Conservation (phyloP, 2,888 invertebrate species). For the Scaptomyza cyrtandrae region DNA sequence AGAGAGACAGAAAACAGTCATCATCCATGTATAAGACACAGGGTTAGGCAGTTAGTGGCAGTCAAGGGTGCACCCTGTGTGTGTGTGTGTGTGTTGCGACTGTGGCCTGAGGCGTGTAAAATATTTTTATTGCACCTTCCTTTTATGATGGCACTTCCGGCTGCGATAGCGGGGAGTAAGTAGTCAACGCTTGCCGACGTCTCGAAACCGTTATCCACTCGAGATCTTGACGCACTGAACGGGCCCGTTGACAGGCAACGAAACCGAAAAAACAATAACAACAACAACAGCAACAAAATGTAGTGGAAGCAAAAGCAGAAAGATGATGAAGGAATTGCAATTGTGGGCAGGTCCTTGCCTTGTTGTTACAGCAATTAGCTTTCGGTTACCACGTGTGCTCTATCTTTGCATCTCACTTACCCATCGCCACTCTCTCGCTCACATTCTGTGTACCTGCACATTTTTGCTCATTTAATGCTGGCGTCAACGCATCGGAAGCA, state of each 20-base stretch:
- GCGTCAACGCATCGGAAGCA: conserved; percentile 37
- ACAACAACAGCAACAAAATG: conserved; percentile 29
- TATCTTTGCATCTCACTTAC: conserved; percentile 62
- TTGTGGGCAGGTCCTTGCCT: conserved; percentile 45
- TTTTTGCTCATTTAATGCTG: conserved; percentile 52
- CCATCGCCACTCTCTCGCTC: conserved; percentile 2
- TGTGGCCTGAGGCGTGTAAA: conserved; percentile 67
- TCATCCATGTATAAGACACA: conserved; percentile 6
- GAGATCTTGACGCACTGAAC: conserved; percentile 70
- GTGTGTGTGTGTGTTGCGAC: conserved; percentile 2
- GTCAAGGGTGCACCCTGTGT: conserved; percentile 26
- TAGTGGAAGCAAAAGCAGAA: conserved; percentile 27
- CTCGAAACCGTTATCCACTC: conserved; percentile 69
- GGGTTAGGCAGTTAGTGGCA: conserved; percentile 27
- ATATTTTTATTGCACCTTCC: conserved; percentile 84
- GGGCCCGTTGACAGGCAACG: conserved; percentile 56
- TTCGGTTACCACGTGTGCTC: conserved; percentile 60
- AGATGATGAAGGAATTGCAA: conserved; percentile 17
- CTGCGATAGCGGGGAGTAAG: conserved; percentile 69
- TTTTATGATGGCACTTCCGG: conserved; percentile 82
- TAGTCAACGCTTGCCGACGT: conserved; percentile 10
- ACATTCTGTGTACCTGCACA: conserved; percentile 21
- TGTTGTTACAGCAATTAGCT: conserved; percentile 61
- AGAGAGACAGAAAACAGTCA: conserved; percentile 17
- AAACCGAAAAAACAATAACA: not conserved